Conservation (phyloP, 2,797 vertebrate genomes). For the Enteromius afrohamiltoni region DNA sequence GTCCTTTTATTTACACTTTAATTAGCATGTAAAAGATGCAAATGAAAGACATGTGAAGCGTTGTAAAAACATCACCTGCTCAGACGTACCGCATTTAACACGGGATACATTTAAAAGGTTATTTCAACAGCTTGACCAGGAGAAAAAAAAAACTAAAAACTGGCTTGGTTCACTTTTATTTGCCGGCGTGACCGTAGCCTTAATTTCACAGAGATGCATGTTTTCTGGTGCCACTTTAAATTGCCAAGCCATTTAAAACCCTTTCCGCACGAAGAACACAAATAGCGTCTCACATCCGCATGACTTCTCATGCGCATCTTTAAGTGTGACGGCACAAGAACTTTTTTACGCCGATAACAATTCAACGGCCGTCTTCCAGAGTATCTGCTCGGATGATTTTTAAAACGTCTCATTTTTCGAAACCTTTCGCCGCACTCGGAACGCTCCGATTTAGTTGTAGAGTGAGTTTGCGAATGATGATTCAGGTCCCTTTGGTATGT, state of each 20-base stretch:
- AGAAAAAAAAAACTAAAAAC: too few relatives aligned
- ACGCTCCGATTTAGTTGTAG: neutral
- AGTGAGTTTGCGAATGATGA: neutral
- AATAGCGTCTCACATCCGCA: neutral
- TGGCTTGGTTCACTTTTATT: neutral
- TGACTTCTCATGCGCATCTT: neutral
- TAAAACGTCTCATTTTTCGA: neutral
- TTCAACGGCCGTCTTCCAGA: neutral
- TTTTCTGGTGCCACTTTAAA: constrained; percentile 5
- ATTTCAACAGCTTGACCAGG: neutral
- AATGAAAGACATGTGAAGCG: neutral
- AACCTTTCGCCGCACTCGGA: neutral
- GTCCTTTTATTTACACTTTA: neutral
- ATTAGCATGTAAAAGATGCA: neutral
- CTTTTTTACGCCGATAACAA: neutral
- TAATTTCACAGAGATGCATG: neutral
- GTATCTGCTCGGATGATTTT: neutral
- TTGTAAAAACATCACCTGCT: neutral
- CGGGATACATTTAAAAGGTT: neutral
- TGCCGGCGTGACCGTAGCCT: neutral
- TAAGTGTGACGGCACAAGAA: neutral
- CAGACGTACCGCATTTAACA: neutral
- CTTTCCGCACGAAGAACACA: neutral
- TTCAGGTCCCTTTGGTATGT: constrained; percentile 1
- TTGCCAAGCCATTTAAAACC: neutral